Evolutionary conservation across 2,113 vertebrate genomes (phyloP).

Genomic region (Phrynocephalus versicolor): DNA sequence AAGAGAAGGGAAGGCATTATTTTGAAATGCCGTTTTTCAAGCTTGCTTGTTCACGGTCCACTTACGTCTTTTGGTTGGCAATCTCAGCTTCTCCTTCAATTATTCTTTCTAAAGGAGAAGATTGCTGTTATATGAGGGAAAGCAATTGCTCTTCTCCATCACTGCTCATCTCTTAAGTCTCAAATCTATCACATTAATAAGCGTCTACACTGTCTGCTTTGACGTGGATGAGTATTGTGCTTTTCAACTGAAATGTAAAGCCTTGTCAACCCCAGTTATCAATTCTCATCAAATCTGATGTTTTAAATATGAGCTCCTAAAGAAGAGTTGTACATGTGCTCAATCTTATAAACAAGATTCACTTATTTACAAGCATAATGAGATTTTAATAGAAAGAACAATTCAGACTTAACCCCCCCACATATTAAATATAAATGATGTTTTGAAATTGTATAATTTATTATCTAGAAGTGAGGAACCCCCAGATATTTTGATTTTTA

Average conservation of each 20-base stretch:
- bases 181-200: neutral
- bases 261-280: neutral
- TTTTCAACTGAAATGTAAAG: conserved; percentile 14
- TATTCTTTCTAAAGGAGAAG: neutral
- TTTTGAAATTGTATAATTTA: conserved; percentile 18
- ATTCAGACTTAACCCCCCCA: conserved; percentile 12
- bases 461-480: conserved; percentile 18
- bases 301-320: conserved; percentile 32
- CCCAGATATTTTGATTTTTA: neutral
- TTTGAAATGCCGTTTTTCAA: neutral
- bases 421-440: conserved; percentile 27
- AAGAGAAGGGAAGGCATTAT: neutral
- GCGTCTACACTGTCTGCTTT: neutral
- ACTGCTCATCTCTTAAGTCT: accelerated
- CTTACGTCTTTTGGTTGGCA: neutral
- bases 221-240: neutral
- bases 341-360: conserved; percentile 37
- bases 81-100: neutral
- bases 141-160: neutral
- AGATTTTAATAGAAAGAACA: conserved; percentile 14
- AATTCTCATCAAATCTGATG: neutral
- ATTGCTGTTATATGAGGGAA: neutral
- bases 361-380: conserved; percentile 28
- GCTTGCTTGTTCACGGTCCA: conserved; percentile 16
- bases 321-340: conserved; percentile 27